Percentiles rank a stretch among this genome's conserved stretches.
Conservation (phyloP, 2,113 vertebrate species). For the Gavia stellata region DNA sequence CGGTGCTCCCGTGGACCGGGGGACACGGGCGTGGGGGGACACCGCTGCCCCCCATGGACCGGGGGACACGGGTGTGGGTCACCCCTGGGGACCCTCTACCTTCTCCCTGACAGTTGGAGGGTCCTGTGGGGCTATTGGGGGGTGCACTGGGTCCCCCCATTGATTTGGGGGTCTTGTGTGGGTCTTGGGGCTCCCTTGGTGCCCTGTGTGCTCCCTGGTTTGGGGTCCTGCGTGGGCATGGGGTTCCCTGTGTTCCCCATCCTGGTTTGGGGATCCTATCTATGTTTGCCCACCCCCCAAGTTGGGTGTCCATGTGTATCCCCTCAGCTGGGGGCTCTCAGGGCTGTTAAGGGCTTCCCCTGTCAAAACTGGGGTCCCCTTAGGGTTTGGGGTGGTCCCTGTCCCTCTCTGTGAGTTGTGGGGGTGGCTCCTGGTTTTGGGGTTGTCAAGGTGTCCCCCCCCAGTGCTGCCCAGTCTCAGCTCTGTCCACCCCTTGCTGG, state of each 20-base stretch:
- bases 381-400: accelerated
- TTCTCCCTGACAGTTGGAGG: background rate
- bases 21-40: accelerated
- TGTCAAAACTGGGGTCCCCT: accelerated
- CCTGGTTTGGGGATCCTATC: accelerated
- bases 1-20: no score
- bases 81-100: accelerated
- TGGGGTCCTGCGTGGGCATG: accelerated
- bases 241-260: background rate
- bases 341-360: background rate
- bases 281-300: accelerated
- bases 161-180: background rate
- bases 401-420: background rate
- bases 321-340: accelerated
- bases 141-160: no score
- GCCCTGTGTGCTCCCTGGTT: background rate
- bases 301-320: accelerated
- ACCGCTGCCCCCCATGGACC: accelerated
- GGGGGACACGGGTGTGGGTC: accelerated
- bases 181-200: background rate
- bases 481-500: background rate
- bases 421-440: background rate
- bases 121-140: accelerated
- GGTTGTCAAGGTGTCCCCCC: accelerated
- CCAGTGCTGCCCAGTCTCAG: background rate